These are phyloP conservation scores for Ceuthmochares aereus DNA, from an alignment of 2,113 vertebrate genomes.

Conservation along the genomic window DNA sequence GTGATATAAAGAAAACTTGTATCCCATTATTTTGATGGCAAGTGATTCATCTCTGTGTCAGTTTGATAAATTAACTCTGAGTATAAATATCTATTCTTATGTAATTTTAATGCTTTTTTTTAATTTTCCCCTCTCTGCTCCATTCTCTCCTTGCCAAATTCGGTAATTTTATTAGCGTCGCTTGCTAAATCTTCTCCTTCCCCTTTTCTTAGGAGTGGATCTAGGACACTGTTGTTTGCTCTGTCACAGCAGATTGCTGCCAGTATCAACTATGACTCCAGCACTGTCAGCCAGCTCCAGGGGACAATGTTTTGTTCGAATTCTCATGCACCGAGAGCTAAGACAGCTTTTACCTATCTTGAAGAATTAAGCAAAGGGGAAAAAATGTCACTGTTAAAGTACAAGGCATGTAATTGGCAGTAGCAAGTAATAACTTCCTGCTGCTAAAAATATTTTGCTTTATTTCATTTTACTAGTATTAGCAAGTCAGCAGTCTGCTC, in stretches of 20 bases:
- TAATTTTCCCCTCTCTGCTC: neutral
- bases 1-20: conserved; percentile 39
- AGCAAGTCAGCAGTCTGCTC: conserved; percentile 67
- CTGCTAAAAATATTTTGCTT: conserved; percentile 70
- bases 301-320: conserved; percentile 6
- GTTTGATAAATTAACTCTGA: conserved; percentile 44
- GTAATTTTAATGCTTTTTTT: conserved; percentile 12
- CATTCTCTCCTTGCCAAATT: conserved; percentile 25
- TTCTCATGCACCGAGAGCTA: neutral
- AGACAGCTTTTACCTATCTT: conserved; percentile 65
- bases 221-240: conserved; percentile 46
- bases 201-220: conserved; percentile 20
- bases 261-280: conserved; percentile 21
- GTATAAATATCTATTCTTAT: conserved; percentile 60
- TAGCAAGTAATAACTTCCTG: conserved; percentile 73
- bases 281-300: neutral
- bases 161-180: conserved; percentile 47
- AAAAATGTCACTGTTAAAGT: conserved; percentile 47
- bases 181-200: conserved; percentile 58
- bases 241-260: conserved; percentile 40
- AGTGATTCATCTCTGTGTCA: conserved; percentile 50
- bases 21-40: conserved; percentile 17
- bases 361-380: conserved; percentile 31
- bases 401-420: conserved; percentile 68
- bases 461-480: conserved; percentile 69